A percentile compares a stretch with the other conserved stretches of the same genome.
Conservation (phyloP, 2,113 vertebrate genomes). For the Orthochromis indermauri region DNA sequence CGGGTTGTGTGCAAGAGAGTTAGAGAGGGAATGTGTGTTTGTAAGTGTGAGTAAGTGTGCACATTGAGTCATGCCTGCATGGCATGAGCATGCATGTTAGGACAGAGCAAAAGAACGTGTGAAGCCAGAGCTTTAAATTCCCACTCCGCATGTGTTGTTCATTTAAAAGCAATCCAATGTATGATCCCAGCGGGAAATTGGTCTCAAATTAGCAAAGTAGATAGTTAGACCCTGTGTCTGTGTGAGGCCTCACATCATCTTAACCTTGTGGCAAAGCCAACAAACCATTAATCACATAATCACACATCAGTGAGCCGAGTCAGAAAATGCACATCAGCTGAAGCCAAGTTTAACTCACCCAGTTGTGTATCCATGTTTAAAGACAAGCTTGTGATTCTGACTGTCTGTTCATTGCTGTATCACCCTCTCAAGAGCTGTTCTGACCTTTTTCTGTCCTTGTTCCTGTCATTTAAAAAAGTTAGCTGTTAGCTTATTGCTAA, state of each 20-base stretch:
- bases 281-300: neutral
- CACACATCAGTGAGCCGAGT: neutral
- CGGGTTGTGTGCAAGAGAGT: neutral
- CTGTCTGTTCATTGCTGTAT: neutral
- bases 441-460: neutral
- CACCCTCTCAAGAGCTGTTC: neutral
- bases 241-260: neutral
- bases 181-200: neutral
- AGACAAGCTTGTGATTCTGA: neutral
- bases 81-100: neutral
- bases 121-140: neutral
- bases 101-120: neutral
- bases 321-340: neutral
- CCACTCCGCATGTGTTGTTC: neutral
- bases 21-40: neutral
- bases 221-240: neutral
- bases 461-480: neutral
- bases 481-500: neutral
- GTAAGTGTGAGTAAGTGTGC: neutral
- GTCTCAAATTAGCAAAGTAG: neutral
- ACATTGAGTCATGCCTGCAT: neutral
- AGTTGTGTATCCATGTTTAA: neutral
- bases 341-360: neutral
- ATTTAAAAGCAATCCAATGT: neutral
- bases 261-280: neutral